Evolutionary conservation across 2,113 vertebrate species (phyloP).

Genomic region (Aythya baeri): DNA sequence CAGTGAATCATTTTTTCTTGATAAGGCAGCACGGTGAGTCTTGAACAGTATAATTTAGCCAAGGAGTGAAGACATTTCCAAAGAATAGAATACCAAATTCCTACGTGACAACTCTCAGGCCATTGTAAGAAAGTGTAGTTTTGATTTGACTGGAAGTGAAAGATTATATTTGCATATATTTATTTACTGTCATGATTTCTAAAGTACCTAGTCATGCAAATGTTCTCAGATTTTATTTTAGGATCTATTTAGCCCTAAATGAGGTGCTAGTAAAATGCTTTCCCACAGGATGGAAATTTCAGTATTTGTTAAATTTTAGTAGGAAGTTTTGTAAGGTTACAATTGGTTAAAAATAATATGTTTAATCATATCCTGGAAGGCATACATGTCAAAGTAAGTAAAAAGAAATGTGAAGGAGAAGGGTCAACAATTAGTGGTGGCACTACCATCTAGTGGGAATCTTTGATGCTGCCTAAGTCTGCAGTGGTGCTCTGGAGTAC

Average conservation of each 20-base stretch:
- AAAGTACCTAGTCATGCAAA: neutral
- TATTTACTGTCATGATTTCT: neutral
- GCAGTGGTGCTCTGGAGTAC: neutral
- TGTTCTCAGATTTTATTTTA: neutral
- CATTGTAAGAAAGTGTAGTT: neutral
- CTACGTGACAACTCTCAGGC: neutral
- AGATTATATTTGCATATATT: neutral
- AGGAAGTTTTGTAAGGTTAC: neutral
- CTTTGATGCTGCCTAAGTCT: neutral
- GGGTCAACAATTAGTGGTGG: neutral
- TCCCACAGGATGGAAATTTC: neutral
- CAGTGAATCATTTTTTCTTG: neutral
- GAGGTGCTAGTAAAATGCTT: neutral
- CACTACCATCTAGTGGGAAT: conserved; percentile 41
- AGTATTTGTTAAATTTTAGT: neutral
- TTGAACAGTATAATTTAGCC: neutral
- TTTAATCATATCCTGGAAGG: neutral
- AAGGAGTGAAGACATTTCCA: neutral
- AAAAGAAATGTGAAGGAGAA: neutral
- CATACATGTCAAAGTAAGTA: neutral
- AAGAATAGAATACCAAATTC: neutral
- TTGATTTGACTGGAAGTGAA: neutral
- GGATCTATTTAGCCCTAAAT: neutral
- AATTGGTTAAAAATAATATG: accelerated
- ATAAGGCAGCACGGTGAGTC: neutral